Conservation (phyloP, 2,888 invertebrate species). For the Cloeon dipterum region DNA sequence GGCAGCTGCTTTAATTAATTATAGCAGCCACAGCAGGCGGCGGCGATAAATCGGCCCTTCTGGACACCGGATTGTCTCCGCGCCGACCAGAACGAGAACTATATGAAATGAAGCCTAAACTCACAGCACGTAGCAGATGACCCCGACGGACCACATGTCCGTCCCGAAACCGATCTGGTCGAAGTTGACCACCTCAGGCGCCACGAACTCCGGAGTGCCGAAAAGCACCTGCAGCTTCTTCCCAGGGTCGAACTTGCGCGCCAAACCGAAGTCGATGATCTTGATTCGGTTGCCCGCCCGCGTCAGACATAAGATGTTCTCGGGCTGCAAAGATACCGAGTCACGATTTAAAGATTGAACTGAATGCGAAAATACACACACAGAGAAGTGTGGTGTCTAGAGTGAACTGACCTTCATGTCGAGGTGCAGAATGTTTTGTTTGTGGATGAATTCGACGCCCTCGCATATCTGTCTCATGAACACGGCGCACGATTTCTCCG, state of each 20-base stretch:
- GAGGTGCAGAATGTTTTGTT: conserved; percentile 82
- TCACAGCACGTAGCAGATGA: conserved; percentile 96
- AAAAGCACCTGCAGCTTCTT: conserved; percentile 85
- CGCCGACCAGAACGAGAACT: no score
- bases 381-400: not conserved
- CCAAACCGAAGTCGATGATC: conserved; percentile 95
- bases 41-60: no score
- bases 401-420: conserved; percentile 70
- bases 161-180: conserved; percentile 89
- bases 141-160: conserved; percentile 98
- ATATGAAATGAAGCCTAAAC: no score
- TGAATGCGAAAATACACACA: not conserved
- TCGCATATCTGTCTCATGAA: conserved; percentile 97
- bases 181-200: conserved; percentile 97
- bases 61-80: no score
- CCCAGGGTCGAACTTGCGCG: conserved; percentile 72
- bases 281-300: conserved; percentile 95
- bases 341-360: not conserved
- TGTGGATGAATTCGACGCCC: conserved; percentile 91
- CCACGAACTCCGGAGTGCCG: conserved; percentile 97
- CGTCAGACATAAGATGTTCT: conserved; percentile 91
- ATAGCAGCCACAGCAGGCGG: no score
- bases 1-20: no score
- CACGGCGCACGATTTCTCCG: conserved; percentile 86
- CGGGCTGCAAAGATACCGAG: conserved; percentile 62